Percentiles rank a stretch among this genome's conserved stretches.
phyloP scores from a whole-genome alignment of 2,113 vertebrate genomes.

The Aramus guarauna region DNA sequence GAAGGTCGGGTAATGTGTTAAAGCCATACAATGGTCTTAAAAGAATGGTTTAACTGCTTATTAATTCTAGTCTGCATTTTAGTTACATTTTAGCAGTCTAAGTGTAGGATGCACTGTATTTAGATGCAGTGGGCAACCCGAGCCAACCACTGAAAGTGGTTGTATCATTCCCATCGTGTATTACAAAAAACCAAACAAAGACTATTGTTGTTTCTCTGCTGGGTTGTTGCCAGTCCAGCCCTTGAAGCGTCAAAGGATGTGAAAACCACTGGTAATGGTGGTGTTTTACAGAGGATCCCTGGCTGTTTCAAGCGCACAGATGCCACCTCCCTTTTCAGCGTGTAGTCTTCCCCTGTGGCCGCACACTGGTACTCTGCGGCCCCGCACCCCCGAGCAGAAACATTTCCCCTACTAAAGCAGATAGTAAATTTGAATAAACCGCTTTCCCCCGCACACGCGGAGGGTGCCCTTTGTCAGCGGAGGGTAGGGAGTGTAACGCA shows the following conservation, averaged over 20 bases:
- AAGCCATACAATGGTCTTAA: neutral
- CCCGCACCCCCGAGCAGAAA: too few species aligned
- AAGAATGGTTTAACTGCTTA: neutral
- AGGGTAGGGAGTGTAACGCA: too few species aligned
- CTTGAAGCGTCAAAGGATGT: neutral
- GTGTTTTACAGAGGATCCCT: too few species aligned
- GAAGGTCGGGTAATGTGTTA: neutral
- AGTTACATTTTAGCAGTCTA: fast-evolving
- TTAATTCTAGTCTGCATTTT: neutral
- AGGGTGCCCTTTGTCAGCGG: neutral
- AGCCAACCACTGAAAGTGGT: neutral
- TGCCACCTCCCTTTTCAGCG: fast-evolving
- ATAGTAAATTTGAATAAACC: fast-evolving
- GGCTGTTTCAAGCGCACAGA: fast-evolving
- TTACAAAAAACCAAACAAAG: neutral
- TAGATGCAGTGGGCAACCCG: neutral
- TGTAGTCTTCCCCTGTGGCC: fast-evolving
- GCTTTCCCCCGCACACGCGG: too few species aligned
- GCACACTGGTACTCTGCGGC: fast-evolving
- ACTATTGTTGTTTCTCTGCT: neutral
- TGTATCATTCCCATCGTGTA: fast-evolving
- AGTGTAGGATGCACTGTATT: neutral
- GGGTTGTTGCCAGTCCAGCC: too few species aligned
- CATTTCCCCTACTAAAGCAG: fast-evolving
- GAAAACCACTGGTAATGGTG: fast-evolving